These are phyloP conservation scores for Micropoecilia bifurca DNA, from an alignment of 2,797 vertebrate genomes.

Conservation along the genomic window DNA sequence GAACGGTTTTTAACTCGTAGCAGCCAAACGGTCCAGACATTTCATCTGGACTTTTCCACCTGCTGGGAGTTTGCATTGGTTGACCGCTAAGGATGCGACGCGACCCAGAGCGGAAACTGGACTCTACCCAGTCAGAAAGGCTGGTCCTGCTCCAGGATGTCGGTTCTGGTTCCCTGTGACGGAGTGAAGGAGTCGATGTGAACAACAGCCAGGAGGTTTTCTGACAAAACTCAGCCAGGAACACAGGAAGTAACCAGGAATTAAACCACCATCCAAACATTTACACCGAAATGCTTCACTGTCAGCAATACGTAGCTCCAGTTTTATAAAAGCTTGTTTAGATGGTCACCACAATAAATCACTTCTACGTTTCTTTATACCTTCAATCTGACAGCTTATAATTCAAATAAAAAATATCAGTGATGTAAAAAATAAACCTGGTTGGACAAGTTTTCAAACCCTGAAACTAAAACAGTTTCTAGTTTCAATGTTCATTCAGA, in stretches of 20 bases:
- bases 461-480: neutral
- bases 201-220: constrained; percentile 13
- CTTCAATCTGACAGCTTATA: no score
- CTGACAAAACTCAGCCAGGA: neutral
- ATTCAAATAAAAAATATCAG: neutral
- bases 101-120: neutral
- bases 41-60: neutral
- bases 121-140: neutral
- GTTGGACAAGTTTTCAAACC: neutral
- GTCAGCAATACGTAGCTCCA: neutral
- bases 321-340: neutral
- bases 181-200: neutral
- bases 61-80: neutral
- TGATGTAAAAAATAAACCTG: neutral
- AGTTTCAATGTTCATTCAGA: neutral
- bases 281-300: neutral
- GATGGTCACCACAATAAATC: neutral
- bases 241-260: neutral
- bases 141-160: neutral
- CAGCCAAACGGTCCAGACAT: no score
- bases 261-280: neutral
- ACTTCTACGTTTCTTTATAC: neutral
- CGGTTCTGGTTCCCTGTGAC: neutral
- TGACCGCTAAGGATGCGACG: neutral
- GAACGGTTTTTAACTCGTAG: no score